These are phyloP conservation scores for Bombus superbus DNA, from an alignment of 1,140 invertebrate genomes.

Conservation along the genomic window DNA sequence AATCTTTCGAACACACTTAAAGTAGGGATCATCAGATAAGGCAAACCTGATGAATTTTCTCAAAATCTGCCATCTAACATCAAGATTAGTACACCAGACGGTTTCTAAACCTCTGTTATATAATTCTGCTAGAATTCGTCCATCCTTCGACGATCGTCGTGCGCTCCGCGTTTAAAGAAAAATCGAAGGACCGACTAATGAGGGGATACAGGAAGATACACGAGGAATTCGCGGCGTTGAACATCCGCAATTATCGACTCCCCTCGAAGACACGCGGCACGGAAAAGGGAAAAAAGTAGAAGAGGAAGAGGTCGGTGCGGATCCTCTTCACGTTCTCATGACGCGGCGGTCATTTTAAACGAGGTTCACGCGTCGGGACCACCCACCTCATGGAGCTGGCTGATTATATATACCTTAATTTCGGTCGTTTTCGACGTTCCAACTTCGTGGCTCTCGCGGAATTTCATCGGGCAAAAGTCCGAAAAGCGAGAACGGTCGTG, in stretches of 20 bases:
- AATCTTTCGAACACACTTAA: background rate
- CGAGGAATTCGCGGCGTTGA: conserved; percentile 13
- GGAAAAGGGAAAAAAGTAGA: background rate
- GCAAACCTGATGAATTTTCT: too few species aligned
- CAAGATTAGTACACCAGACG: too few species aligned
- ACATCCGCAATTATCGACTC: conserved; percentile 46
- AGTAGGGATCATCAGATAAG: background rate
- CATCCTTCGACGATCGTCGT: background rate
- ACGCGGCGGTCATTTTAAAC: conserved; percentile 79
- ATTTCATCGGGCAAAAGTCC: conserved; percentile 32
- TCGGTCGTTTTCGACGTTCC: conserved; percentile 48
- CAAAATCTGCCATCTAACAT: too few species aligned
- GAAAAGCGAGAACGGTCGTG: conserved; percentile 29
- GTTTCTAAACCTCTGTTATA: too few species aligned
- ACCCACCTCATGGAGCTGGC: conserved; percentile 77
- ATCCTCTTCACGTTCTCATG: conserved; percentile 71
- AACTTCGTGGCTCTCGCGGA: conserved; percentile 34
- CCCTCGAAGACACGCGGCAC: background rate
- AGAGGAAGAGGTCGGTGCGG: conserved; percentile 23
- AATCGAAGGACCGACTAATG: background rate
- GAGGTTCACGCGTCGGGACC: conserved; percentile 72
- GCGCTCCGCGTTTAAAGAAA: background rate
- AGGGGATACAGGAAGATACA: background rate
- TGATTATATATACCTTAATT: conserved; percentile 69
- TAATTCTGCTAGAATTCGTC: too few species aligned